These are phyloP conservation scores for Trigoniulus corallinus DNA, from an alignment of 1,140 invertebrate species.

Conservation along the genomic window DNA sequence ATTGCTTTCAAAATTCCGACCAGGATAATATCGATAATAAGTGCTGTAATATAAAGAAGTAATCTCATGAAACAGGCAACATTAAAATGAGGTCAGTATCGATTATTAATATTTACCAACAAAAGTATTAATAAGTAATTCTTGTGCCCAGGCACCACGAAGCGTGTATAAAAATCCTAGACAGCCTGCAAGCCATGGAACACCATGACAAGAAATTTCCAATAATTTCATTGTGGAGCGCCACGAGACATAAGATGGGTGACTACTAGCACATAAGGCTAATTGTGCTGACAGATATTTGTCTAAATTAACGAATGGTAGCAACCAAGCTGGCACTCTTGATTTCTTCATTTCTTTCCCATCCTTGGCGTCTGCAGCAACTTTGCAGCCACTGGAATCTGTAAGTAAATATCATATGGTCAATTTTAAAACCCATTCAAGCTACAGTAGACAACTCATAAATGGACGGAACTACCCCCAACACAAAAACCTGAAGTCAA, in stretches of 20 bases:
- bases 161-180: constrained; percentile 54
- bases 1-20: constrained; percentile 65
- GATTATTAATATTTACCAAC: constrained; percentile 39
- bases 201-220: constrained; percentile 78
- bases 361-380: too few relatives aligned
- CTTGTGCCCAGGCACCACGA: constrained; percentile 42
- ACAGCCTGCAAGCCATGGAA: constrained; percentile 59
- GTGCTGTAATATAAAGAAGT: constrained; percentile 40
- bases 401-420: too few relatives aligned
- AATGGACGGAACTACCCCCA: too few relatives aligned
- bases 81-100: constrained; percentile 1
- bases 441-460: too few relatives aligned
- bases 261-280: not conserved
- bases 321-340: not conserved
- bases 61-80: constrained; percentile 1
- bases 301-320: not conserved
- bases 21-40: constrained; percentile 69
- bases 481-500: too few relatives aligned
- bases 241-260: not conserved
- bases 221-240: constrained; percentile 20
- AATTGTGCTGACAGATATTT: not conserved
- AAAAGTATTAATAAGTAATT: constrained; percentile 69
- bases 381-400: too few relatives aligned
- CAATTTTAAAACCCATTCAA: too few relatives aligned
- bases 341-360: not conserved